A percentile compares a stretch with the other conserved stretches of the same genome.
Evolutionary conservation across 2,113 vertebrate genomes (phyloP).

Genomic region (Callithrix jacchus): DNA sequence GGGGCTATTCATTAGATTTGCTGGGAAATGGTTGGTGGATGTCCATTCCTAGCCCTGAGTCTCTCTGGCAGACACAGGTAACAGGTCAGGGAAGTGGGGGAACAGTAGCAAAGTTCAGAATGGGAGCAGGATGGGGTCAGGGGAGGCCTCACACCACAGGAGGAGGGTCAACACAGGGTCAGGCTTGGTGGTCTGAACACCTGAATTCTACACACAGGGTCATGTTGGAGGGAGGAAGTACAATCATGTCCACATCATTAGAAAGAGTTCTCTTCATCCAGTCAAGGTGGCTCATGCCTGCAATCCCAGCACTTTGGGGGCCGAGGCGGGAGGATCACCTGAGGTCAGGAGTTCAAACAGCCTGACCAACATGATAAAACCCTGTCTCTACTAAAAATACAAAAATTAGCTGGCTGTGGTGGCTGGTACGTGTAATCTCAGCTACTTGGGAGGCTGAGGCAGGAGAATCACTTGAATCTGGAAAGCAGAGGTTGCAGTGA

Average conservation of each 20-base stretch:
- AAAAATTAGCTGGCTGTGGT: too few species aligned
- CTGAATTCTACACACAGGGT: not conserved
- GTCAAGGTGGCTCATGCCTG: too few species aligned
- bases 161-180: not conserved
- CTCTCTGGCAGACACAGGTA: not conserved
- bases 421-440: too few species aligned
- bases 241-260: not conserved
- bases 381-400: too few species aligned
- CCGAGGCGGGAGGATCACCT: too few species aligned
- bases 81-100: not conserved
- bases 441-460: too few species aligned
- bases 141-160: not conserved
- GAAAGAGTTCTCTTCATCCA: not conserved
- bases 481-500: too few species aligned
- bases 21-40: not conserved
- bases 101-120: not conserved
- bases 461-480: too few species aligned
- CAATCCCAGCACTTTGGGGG: too few species aligned
- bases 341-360: too few species aligned
- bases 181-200: not conserved
- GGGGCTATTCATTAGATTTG: not conserved
- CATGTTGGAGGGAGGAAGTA: not conserved
- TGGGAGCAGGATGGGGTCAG: not conserved
- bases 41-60: not conserved
- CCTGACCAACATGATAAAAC: too few species aligned